Evolutionary conservation across 2,888 invertebrate genomes (phyloP).

Genomic region (Drosophila koepferae): DNA sequence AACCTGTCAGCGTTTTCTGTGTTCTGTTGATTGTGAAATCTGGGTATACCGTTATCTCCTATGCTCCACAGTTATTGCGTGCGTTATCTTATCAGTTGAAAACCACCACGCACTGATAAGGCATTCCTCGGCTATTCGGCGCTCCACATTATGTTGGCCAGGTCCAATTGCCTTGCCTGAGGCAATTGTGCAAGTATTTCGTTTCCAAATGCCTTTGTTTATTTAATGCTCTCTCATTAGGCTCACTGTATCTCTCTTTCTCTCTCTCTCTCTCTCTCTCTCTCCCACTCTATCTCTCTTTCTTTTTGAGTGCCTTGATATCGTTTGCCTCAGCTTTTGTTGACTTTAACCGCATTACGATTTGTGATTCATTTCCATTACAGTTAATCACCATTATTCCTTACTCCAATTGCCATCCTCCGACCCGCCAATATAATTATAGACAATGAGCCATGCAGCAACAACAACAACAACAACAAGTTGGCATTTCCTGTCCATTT

Average conservation of each 20-base stretch:
- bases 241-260: not conserved
- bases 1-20: constrained; percentile 52
- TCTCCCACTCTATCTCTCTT: not conserved
- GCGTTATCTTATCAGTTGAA: constrained; percentile 54
- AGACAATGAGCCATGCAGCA: constrained; percentile 64
- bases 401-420: constrained; percentile 37
- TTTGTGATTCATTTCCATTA: constrained; percentile 72
- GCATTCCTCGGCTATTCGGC: constrained; percentile 53
- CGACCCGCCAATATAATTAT: constrained; percentile 60
- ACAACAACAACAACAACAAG: constrained; percentile 28
- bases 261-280: not conserved
- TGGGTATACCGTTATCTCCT: constrained; percentile 51
- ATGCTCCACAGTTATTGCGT: constrained; percentile 45
- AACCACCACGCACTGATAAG: constrained; percentile 63
- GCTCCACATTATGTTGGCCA: constrained; percentile 47
- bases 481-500: constrained; percentile 60
- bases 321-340: constrained; percentile 25
- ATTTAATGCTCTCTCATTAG: constrained; percentile 42
- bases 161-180: constrained; percentile 6
- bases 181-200: constrained; percentile 61
- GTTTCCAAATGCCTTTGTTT: constrained; percentile 57
- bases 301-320: not conserved
- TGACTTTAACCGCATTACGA: constrained; percentile 51
- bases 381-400: constrained; percentile 64
- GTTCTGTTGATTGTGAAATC: constrained; percentile 72